Percentiles rank a stretch among this genome's conserved stretches.
These are phyloP conservation scores for Rhopilema esculentum DNA, from an alignment of 30 jellyfish, hydroid and myxozoan species.

Conservation along the genomic window DNA sequence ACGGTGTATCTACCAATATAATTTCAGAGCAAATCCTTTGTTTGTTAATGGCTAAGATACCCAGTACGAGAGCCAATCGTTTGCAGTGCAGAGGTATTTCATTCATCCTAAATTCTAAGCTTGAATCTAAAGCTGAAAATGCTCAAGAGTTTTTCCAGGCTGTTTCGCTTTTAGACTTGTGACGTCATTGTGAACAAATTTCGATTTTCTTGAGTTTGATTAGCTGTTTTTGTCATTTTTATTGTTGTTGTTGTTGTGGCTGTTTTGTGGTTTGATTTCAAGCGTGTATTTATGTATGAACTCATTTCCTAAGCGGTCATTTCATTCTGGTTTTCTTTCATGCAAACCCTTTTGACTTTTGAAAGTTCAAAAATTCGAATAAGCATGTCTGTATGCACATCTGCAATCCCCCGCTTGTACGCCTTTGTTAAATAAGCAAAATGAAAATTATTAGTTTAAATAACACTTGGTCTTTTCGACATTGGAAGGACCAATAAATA, in stretches of 20 bases:
- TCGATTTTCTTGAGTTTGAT: background rate
- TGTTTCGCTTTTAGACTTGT: background rate
- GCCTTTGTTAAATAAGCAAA: background rate
- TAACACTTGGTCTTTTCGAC: too few relatives aligned
- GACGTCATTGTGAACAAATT: background rate
- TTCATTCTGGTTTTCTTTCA: background rate
- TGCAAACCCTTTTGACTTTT: too few relatives aligned
- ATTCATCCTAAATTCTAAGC: too few relatives aligned
- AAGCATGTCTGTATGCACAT: too few relatives aligned
- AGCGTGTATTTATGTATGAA: background rate
- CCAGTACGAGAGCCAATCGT: background rate
- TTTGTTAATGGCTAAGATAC: too few relatives aligned
- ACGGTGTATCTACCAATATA: constrained; percentile 61
- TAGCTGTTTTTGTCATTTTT: background rate
- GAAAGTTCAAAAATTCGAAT: too few relatives aligned
- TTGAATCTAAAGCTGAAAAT: too few relatives aligned
- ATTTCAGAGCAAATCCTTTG: background rate
- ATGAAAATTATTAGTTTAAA: too few relatives aligned
- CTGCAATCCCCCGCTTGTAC: too few relatives aligned
- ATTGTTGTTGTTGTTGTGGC: background rate
- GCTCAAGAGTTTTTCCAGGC: background rate
- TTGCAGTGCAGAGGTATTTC: background rate
- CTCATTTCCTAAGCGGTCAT: background rate
- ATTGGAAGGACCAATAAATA: too few relatives aligned
- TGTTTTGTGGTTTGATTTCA: background rate